These are phyloP conservation scores for Ecdyonurus torrentis DNA, from an alignment of 2,888 invertebrate genomes.

Conservation along the genomic window DNA sequence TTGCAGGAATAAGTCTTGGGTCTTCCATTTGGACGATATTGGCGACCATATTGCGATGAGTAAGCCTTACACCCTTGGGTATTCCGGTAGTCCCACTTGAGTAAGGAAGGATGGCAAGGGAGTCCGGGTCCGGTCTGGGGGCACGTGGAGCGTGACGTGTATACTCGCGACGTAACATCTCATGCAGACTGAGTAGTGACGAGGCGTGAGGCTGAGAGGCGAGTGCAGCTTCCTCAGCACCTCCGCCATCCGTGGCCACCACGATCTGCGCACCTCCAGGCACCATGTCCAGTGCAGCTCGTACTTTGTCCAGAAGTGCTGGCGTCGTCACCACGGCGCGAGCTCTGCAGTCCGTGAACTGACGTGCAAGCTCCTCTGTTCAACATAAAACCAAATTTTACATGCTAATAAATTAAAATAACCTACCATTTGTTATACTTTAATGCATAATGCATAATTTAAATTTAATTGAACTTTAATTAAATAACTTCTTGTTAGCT, in stretches of 20 bases:
- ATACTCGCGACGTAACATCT: neutral
- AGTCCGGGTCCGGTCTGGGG: slow-evolving; percentile 14
- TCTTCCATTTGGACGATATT: slow-evolving; percentile 31
- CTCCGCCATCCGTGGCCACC: neutral
- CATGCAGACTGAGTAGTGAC: neutral
- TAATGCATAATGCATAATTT: too few relatives aligned
- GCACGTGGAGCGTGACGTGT: neutral
- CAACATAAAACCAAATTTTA: too few relatives aligned
- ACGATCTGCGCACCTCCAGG: neutral
- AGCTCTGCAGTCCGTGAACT: neutral
- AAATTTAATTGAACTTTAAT: too few relatives aligned
- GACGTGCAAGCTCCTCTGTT: neutral
- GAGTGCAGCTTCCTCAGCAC: neutral
- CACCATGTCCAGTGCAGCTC: neutral
- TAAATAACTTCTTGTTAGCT: too few relatives aligned
- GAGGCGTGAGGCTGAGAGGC: neutral
- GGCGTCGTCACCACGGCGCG: neutral
- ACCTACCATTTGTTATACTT: too few relatives aligned
- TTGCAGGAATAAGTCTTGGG: neutral
- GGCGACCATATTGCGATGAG: slow-evolving; percentile 46
- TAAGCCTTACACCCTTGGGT: slow-evolving; percentile 63
- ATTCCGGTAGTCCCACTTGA: slow-evolving; percentile 67
- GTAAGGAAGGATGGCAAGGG: slow-evolving; percentile 33
- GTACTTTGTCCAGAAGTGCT: neutral
- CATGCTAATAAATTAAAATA: too few relatives aligned